Conservation (phyloP, 2,888 invertebrate genomes). For the Tipula lateralis region DNA sequence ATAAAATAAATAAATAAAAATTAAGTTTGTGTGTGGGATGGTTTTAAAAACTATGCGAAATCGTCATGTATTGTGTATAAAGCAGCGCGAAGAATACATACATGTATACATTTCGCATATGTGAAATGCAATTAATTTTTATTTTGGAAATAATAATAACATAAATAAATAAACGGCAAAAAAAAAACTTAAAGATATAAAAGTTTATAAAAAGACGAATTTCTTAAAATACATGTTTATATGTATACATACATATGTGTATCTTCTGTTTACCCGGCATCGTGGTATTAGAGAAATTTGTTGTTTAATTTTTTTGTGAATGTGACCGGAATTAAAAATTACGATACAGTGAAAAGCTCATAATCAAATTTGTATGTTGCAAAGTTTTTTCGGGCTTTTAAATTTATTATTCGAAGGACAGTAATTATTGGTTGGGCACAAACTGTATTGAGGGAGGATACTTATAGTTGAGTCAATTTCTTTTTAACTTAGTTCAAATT, state of each 20-base stretch:
- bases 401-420: too few relatives aligned
- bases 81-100: not conserved
- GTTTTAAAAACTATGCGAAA: not conserved
- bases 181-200: not conserved
- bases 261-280: not conserved
- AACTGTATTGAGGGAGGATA: too few relatives aligned
- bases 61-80: too few relatives aligned
- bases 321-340: slow-evolving; percentile 5
- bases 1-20: slow-evolving; percentile 15
- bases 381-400: too few relatives aligned
- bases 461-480: too few relatives aligned
- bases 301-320: not conserved
- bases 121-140: slow-evolving; percentile 24
- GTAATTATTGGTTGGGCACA: too few relatives aligned
- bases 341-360: not conserved
- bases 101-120: not conserved
- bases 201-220: slow-evolving; percentile 15
- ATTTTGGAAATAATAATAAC: not conserved
- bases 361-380: not conserved
- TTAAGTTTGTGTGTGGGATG: slow-evolving; percentile 24
- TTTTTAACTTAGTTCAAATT: too few relatives aligned
- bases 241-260: not conserved
- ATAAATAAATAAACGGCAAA: slow-evolving; percentile 9
- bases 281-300: not conserved
- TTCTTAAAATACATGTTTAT: not conserved